These are phyloP conservation scores for Malurus leucopterus DNA, from an alignment of 2,797 vertebrate species.

Conservation along the genomic window DNA sequence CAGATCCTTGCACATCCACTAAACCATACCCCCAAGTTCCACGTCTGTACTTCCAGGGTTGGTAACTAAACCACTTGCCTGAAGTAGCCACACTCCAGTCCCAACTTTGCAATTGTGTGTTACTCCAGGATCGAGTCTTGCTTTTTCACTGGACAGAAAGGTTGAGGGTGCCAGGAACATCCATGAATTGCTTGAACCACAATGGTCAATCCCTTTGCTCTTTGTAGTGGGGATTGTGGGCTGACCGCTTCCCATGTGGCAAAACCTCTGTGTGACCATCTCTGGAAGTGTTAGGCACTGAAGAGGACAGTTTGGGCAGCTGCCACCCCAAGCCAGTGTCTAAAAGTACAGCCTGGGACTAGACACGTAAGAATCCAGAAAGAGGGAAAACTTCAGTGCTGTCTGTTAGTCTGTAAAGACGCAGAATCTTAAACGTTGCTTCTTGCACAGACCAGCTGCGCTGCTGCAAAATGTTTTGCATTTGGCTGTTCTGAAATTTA, in stretches of 20 bases:
- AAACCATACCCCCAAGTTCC: background rate
- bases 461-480: background rate
- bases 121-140: background rate
- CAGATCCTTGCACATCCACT: background rate
- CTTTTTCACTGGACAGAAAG: background rate
- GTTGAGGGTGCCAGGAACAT: background rate
- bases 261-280: background rate
- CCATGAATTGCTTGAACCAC: accelerated
- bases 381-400: background rate
- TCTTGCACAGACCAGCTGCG: background rate
- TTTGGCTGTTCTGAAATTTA: conserved; percentile 15
- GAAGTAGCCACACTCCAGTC: background rate
- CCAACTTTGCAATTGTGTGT: background rate
- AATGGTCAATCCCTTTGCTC: background rate
- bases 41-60: background rate
- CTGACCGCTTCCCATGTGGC: background rate
- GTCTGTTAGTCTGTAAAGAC: background rate
- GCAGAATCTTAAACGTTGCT: background rate
- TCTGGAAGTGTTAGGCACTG: background rate
- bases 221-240: accelerated
- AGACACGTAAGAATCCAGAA: background rate
- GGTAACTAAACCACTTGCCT: background rate
- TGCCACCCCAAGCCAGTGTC: background rate
- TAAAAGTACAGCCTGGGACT: background rate
- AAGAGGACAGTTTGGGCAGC: background rate